These are phyloP conservation scores for Ormia ochracea DNA, from an alignment of 2,888 invertebrate species.

Conservation along the genomic window DNA sequence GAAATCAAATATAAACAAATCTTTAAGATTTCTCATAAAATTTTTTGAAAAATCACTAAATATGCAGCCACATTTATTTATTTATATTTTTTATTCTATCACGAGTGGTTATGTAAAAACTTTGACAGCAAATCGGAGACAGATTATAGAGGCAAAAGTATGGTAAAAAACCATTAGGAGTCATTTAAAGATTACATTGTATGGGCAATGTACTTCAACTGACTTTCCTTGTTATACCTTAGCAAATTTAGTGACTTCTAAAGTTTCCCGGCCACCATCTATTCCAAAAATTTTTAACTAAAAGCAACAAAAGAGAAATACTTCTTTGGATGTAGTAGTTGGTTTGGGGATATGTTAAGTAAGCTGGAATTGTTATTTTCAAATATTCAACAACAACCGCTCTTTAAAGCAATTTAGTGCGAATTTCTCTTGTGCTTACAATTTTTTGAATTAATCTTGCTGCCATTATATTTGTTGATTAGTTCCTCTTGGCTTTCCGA, in stretches of 20 bases:
- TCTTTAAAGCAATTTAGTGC: slow-evolving; percentile 22
- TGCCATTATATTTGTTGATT: slow-evolving; percentile 70
- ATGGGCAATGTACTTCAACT: not conserved
- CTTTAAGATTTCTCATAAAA: not conserved
- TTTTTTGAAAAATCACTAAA: not conserved
- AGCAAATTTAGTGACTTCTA: slow-evolving; percentile 38
- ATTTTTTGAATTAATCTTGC: slow-evolving; percentile 76
- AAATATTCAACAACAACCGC: not conserved
- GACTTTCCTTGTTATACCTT: slow-evolving; percentile 44
- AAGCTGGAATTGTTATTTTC: slow-evolving; percentile 14
- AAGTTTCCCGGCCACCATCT: slow-evolving; percentile 50
- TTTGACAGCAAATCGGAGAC: slow-evolving; percentile 49
- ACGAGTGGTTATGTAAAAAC: slow-evolving; percentile 63
- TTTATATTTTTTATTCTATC: not conserved
- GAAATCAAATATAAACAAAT: not conserved
- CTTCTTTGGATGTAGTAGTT: slow-evolving; percentile 19
- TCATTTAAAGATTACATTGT: not conserved
- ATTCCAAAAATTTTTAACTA: slow-evolving; percentile 64
- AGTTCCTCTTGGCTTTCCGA: slow-evolving; percentile 56
- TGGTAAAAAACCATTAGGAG: not conserved
- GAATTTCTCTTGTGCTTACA: slow-evolving; percentile 71
- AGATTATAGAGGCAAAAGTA: not conserved
- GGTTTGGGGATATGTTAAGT: slow-evolving; percentile 16
- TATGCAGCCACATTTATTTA: not conserved
- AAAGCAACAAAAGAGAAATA: slow-evolving; percentile 54